Percentiles rank a stretch among this genome's conserved stretches.
Evolutionary conservation across 92 coral and sea anemone species (phyloP).

Genomic region (Porites cylindrica): DNA sequence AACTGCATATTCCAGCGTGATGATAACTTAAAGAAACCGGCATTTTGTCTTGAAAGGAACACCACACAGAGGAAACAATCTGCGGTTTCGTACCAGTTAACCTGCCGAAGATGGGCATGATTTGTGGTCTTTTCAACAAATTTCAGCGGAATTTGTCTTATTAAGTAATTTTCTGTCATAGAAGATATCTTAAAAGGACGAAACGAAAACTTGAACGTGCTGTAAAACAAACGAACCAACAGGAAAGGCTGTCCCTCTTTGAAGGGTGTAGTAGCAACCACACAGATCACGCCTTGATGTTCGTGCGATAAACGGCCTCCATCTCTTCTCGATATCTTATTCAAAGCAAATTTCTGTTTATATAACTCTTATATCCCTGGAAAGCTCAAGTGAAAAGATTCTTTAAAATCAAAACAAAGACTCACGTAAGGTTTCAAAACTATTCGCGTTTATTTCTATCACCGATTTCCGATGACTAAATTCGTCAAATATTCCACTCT

Average conservation of each 20-base stretch:
- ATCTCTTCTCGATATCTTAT: neutral
- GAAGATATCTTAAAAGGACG: conserved; percentile 22
- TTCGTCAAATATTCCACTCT: conserved; percentile 22
- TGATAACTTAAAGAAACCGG: no score
- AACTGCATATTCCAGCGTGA: no score
- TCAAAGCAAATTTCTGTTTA: conserved; percentile 7
- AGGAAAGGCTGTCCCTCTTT: neutral
- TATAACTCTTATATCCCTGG: neutral
- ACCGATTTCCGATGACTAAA: conserved; percentile 38
- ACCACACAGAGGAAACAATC: no score
- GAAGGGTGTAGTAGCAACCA: neutral
- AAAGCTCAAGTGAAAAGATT: conserved; percentile 5
- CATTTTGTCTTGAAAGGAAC: no score
- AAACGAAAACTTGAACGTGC: neutral
- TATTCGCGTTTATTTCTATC: conserved; percentile 16
- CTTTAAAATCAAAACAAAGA: conserved; percentile 16
- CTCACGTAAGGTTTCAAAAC: conserved; percentile 5
- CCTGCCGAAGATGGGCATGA: no score
- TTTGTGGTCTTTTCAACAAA: neutral
- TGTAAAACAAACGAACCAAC: conserved; percentile 17
- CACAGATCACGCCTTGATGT: conserved; percentile 17
- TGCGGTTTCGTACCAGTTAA: no score
- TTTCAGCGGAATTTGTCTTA: neutral
- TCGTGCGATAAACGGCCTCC: neutral
- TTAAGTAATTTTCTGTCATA: neutral